Evolutionary conservation across 2,113 vertebrate genomes (phyloP), one percentile per base, ranked within the genome.

Genomic region (Asarcornis scutulata): DNA sequence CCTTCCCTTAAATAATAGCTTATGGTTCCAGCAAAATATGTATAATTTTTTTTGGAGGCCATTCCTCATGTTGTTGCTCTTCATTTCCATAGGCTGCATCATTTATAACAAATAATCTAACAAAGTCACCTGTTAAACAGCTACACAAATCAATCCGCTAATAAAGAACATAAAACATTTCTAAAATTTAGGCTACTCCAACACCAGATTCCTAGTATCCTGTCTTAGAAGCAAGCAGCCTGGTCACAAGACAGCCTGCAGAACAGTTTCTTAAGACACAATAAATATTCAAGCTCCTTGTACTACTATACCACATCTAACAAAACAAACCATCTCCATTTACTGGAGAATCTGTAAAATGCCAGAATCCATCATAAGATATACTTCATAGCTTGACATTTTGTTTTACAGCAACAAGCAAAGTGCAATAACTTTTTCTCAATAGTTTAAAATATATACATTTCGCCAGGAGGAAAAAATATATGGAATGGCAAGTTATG

Each of bases 1-100:
- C 6, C 68, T 96, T 95, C 15, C 34, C 82, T 87, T 77, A 91
- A 77, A 71, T 79, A 87, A 68, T 12, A 87, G 29, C 21, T 85
- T 59, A 78, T 63, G 42, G 22, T 53, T 80, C 56, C 60, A 84
- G 26, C 32, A 88, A 76, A 87, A 67, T 40, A 40, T 40, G 13
- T 40, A 40, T 40, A 40, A 40, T 40, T 40, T 40, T 40, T 40
- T 40, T 40, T 40, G 40, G 13, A 40, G 40, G 40, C 12, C 40
- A 8, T 62, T 80, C 50, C 38, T 89, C 10, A 4, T 64, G 56
- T 31, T 78, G 17, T 12, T 67, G 21, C 83, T 89, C 27, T 17
- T 16, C 23, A 23, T 12, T 62, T 80, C 13, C 40, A 23, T 1
- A 17, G 31, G 34, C 50, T 62, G 50, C 40, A 16, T 58, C 50